Evolutionary conservation across 2,113 vertebrate species (phyloP).

Genomic region (Amphiprion percula): DNA sequence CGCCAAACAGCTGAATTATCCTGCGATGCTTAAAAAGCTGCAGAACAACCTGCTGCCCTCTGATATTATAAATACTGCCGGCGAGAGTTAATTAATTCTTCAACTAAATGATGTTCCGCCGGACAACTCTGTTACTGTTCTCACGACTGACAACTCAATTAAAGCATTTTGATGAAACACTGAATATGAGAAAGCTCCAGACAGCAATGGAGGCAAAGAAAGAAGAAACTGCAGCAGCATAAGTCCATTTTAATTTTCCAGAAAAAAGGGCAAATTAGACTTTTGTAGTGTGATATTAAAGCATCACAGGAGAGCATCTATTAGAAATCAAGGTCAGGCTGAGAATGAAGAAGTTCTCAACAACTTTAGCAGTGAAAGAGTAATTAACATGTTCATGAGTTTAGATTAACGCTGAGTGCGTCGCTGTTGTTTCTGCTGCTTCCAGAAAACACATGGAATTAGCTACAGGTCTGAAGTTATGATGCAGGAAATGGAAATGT

Average conservation of each 20-base stretch:
- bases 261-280: constrained; percentile 19
- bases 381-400: constrained; percentile 40
- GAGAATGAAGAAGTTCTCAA: neutral
- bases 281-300: constrained; percentile 38
- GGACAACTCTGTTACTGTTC: constrained; percentile 31
- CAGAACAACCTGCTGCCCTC: constrained; percentile 17
- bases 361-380: neutral
- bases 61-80: constrained; percentile 36
- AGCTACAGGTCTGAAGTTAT: constrained; percentile 21
- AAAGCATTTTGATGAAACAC: constrained; percentile 13
- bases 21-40: constrained; percentile 2
- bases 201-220: neutral
- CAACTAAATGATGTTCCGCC: constrained; percentile 15
- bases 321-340: constrained; percentile 13
- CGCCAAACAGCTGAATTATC: constrained; percentile 4
- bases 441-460: constrained; percentile 4
- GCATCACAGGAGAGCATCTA: neutral
- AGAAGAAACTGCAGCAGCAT: neutral
- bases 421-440: no score
- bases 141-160: constrained; percentile 51
- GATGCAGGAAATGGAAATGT: neutral
- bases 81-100: constrained; percentile 54
- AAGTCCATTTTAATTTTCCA: constrained; percentile 19
- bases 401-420: no score
- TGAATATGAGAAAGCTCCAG: constrained; percentile 15